phyloP scores from a whole-genome alignment of 2,888 invertebrate genomes.

The Copidosoma aretas region DNA sequence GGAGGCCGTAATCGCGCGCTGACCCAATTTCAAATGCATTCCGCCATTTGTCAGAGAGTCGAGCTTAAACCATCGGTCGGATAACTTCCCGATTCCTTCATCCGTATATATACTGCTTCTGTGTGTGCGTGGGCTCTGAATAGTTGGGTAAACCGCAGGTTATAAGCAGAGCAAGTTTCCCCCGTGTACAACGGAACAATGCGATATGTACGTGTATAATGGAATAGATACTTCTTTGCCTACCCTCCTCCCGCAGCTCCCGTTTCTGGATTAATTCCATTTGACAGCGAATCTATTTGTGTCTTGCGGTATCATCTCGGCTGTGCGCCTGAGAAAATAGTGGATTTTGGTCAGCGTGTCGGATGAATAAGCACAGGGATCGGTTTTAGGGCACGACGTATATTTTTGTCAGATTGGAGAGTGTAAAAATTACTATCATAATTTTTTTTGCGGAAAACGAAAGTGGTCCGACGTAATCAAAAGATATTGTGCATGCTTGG shows the following conservation, averaged over 20 bases:
- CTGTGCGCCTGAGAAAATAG: no score
- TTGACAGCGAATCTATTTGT: neutral
- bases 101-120: no score
- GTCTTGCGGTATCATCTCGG: no score
- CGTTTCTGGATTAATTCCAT: neutral
- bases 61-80: conserved; percentile 10
- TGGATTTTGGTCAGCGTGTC: no score
- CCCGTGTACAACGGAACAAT: neutral
- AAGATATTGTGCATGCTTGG: no score
- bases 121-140: neutral
- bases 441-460: no score
- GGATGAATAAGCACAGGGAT: no score
- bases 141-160: conserved; percentile 3
- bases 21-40: conserved; percentile 9
- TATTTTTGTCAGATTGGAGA: no score
- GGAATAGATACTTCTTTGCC: neutral
- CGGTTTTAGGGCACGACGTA: no score
- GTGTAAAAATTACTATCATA: no score
- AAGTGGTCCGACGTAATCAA: no score
- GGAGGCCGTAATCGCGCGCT: neutral
- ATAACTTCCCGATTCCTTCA: conserved; percentile 17
- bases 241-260: no score
- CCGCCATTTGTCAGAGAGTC: conserved; percentile 1
- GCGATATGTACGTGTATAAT: neutral
- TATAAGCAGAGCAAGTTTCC: conserved; percentile 8